Evolutionary conservation across 2,113 vertebrate genomes (phyloP).

Genomic region (Hippocampus abdominalis): DNA sequence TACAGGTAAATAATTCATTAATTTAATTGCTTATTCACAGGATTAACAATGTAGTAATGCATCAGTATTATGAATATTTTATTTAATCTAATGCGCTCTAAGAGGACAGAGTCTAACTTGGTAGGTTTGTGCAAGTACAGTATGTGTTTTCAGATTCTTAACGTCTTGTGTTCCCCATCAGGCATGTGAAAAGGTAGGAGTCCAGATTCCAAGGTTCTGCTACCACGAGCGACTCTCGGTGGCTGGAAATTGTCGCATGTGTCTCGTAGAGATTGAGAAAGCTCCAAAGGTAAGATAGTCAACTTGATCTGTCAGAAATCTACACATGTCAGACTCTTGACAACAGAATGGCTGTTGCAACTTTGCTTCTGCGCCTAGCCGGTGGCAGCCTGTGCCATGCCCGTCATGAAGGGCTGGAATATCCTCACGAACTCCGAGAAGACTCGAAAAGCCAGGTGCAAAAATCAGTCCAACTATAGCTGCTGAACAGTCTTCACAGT

Average conservation of each 20-base stretch:
- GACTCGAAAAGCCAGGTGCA: slow-evolving; percentile 92
- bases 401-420: slow-evolving; percentile 99
- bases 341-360: not conserved
- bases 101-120: not conserved
- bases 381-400: slow-evolving; percentile 98
- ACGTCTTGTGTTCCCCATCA: slow-evolving; percentile 38
- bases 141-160: not conserved
- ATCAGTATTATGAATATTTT: not conserved
- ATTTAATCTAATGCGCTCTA: not conserved
- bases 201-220: slow-evolving; percentile 98
- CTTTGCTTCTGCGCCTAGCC: slow-evolving; percentile 69
- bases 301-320: not conserved
- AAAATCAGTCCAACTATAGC: not conserved
- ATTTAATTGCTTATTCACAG: not conserved
- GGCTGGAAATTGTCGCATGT: slow-evolving; percentile 98
- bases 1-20: slow-evolving; percentile 77
- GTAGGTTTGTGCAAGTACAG: not conserved
- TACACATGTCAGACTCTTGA: not conserved
- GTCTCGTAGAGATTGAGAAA: slow-evolving; percentile 96
- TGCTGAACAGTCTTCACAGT: not conserved
- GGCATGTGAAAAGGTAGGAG: slow-evolving; percentile 93
- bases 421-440: slow-evolving; percentile 98
- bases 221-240: slow-evolving; percentile 96
- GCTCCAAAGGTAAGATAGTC: slow-evolving; percentile 84
- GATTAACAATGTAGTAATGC: not conserved